Evolutionary conservation across 2,888 invertebrate genomes (phyloP).

Genomic region (Meliscaeva auricollis): DNA sequence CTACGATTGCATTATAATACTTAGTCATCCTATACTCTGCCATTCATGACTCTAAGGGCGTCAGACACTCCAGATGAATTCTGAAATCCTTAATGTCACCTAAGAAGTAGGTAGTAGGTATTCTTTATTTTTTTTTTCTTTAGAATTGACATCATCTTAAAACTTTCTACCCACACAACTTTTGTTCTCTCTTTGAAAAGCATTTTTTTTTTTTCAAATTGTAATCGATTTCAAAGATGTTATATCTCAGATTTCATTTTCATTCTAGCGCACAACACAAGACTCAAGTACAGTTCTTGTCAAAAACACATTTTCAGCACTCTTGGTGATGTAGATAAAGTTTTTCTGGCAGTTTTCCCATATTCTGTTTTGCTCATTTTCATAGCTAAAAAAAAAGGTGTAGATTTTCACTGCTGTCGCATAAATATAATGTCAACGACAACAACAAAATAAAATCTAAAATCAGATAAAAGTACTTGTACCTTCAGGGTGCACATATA

Average conservation of each 20-base stretch:
- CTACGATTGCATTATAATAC: too few relatives aligned
- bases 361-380: constrained; percentile 12
- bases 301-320: constrained; percentile 40
- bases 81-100: too few relatives aligned
- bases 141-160: background rate
- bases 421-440: background rate
- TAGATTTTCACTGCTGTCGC: constrained; percentile 20
- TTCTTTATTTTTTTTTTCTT: background rate
- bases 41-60: too few relatives aligned
- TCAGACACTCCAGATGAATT: too few relatives aligned
- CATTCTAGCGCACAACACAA: background rate
- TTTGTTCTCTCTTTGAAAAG: background rate
- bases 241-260: constrained; percentile 8
- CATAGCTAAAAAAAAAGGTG: constrained; percentile 6
- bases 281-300: constrained; percentile 5
- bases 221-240: constrained; percentile 22
- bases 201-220: too few relatives aligned
- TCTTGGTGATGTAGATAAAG: constrained; percentile 4
- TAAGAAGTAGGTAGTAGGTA: too few relatives aligned
- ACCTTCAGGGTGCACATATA: too few relatives aligned
- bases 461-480: background rate
- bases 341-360: constrained; percentile 42
- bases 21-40: too few relatives aligned
- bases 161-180: constrained; percentile 2
- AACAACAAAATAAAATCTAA: background rate